These are phyloP conservation scores for Andrena minutula DNA, from an alignment of 2,888 invertebrate genomes.

Conservation along the genomic window DNA sequence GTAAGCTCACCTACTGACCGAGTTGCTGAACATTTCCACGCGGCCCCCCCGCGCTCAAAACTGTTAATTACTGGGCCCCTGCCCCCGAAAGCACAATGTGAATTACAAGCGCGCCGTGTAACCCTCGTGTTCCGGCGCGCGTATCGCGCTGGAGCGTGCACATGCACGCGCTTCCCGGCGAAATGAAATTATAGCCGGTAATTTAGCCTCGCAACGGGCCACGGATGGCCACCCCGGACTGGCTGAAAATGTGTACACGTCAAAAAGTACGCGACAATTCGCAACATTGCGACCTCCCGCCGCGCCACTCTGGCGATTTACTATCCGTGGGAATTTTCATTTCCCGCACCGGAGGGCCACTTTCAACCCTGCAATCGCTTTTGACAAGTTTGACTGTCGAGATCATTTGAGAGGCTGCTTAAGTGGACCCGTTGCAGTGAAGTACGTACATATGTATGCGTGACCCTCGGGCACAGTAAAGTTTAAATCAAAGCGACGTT, in stretches of 20 bases:
- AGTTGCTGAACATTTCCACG: constrained; percentile 56
- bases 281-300: constrained; percentile 11
- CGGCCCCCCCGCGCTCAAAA: constrained; percentile 6
- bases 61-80: constrained; percentile 56
- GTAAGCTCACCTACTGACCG: constrained; percentile 58
- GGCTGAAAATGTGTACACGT: not conserved
- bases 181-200: constrained; percentile 50
- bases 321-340: constrained; percentile 40
- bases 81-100: constrained; percentile 41
- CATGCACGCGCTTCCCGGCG: constrained; percentile 5
- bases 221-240: constrained; percentile 1
- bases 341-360: constrained; percentile 32
- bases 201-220: constrained; percentile 24
- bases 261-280: constrained; percentile 46
- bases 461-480: no score
- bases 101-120: constrained; percentile 31
- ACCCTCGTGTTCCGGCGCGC: not conserved
- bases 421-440: not conserved
- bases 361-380: constrained; percentile 24
- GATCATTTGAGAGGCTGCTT: not conserved
- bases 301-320: constrained; percentile 21
- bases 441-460: not conserved
- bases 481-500: no score
- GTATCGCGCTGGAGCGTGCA: not conserved
- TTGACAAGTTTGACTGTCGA: not conserved